Evolutionary conservation across 2,797 vertebrate genomes (phyloP).

Genomic region (Kryptopterus vitreolus): DNA sequence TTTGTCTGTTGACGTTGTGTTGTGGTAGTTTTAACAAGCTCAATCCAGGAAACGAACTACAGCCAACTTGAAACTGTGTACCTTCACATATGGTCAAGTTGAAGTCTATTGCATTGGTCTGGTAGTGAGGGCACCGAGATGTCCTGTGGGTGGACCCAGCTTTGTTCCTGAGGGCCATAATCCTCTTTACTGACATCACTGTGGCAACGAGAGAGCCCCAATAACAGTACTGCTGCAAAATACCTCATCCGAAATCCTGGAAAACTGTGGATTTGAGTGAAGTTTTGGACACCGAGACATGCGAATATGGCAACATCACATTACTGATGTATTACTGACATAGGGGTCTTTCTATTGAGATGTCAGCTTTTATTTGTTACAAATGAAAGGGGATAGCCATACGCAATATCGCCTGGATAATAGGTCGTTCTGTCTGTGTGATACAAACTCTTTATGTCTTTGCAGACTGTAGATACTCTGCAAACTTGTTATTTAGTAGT

Average conservation of each 20-base stretch:
- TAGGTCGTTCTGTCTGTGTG: background rate
- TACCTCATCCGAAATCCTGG: background rate
- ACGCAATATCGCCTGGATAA: background rate
- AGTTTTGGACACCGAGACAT: background rate
- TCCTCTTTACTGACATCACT: background rate
- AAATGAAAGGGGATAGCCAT: background rate
- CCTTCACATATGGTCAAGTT: too few relatives aligned
- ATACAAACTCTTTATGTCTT: background rate
- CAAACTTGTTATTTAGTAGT: too few relatives aligned
- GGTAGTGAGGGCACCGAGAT: background rate
- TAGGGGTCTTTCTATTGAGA: background rate
- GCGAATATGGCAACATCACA: background rate
- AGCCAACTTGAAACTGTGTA: too few relatives aligned
- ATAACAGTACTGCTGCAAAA: background rate
- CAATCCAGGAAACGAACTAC: too few relatives aligned
- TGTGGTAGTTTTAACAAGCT: constrained; percentile 1
- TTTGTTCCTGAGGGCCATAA: background rate
- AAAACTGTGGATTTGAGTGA: background rate
- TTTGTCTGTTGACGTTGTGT: background rate
- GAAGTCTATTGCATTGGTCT: background rate
- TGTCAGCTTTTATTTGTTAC: background rate
- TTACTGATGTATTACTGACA: background rate
- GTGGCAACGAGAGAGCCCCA: background rate
- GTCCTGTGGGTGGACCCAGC: background rate
- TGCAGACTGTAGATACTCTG: too few relatives aligned